Percentiles rank a stretch among this genome's conserved stretches.
phyloP scores from a whole-genome alignment of 2,888 invertebrate genomes.

The Pyrgus malvae region DNA sequence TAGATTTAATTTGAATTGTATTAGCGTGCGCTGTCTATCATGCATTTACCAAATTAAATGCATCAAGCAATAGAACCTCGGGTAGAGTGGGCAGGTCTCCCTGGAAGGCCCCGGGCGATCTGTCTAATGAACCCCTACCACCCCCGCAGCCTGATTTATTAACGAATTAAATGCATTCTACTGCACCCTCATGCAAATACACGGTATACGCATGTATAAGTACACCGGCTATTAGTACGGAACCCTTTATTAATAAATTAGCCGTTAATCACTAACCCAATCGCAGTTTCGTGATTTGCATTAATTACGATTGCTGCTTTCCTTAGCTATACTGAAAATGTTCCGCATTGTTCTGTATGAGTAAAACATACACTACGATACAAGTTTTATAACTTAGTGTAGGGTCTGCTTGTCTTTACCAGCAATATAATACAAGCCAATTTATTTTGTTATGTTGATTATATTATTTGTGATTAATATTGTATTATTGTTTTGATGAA shows the following conservation, averaged over 20 bases:
- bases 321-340: too few relatives aligned
- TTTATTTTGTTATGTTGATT: too few relatives aligned
- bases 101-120: conserved; percentile 77
- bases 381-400: too few relatives aligned
- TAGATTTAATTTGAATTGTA: conserved; percentile 19
- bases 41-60: conserved; percentile 64
- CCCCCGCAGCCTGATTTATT: conserved; percentile 79
- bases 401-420: too few relatives aligned
- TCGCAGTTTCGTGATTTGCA: conserved; percentile 16
- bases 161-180: conserved; percentile 81
- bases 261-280: conserved; percentile 24
- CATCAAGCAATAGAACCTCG: conserved; percentile 63
- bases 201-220: conserved; percentile 37
- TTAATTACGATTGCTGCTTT: conserved; percentile 1
- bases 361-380: too few relatives aligned
- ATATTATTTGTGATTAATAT: too few relatives aligned
- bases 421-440: too few relatives aligned
- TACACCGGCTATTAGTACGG: conserved; percentile 21
- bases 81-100: conserved; percentile 64
- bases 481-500: too few relatives aligned
- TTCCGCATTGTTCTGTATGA: too few relatives aligned
- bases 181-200: conserved; percentile 70
- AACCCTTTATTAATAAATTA: conserved; percentile 27
- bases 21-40: conserved; percentile 48
- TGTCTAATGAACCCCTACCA: conserved; percentile 77